Evolutionary conservation across 37 sponge, comb jelly and placozoan species (phyloP).

Genomic region (Lycopodina hypogea): DNA sequence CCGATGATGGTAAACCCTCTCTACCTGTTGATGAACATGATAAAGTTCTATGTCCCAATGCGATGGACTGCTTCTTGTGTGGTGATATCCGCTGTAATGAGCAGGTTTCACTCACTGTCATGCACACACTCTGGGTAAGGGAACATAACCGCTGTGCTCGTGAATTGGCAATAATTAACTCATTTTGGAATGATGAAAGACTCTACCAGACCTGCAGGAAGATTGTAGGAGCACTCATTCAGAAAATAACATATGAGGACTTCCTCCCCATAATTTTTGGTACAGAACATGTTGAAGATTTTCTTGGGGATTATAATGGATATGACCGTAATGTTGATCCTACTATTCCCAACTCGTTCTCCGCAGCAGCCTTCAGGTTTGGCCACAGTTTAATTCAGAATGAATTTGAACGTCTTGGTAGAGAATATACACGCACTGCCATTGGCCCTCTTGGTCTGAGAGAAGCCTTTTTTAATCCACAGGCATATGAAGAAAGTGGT

Average conservation of each 20-base stretch:
- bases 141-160: slow-evolving; percentile 93
- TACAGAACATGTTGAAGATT: neutral
- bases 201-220: slow-evolving; percentile 80
- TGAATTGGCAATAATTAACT: slow-evolving; percentile 58
- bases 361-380: slow-evolving; percentile 79
- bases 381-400: slow-evolving; percentile 83
- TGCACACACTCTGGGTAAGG: slow-evolving; percentile 95
- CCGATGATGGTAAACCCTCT: neutral
- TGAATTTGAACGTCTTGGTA: slow-evolving; percentile 51
- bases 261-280: slow-evolving; percentile 85
- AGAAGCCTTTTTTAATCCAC: slow-evolving; percentile 68
- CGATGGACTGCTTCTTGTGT: slow-evolving; percentile 65
- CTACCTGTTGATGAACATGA: slow-evolving; percentile 33
- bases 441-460: slow-evolving; percentile 56
- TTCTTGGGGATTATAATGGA: slow-evolving; percentile 52
- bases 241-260: slow-evolving; percentile 82
- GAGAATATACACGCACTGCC: slow-evolving; percentile 11
- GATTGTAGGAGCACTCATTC: slow-evolving; percentile 81
- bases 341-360: slow-evolving; percentile 63
- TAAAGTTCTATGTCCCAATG: slow-evolving; percentile 28
- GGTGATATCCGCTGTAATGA: slow-evolving; percentile 92
- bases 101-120: slow-evolving; percentile 75
- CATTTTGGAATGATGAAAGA: slow-evolving; percentile 82
- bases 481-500: slow-evolving; percentile 14
- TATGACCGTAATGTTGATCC: slow-evolving; percentile 67